These are phyloP conservation scores for Antennarius maculatus DNA, from an alignment of 2,797 vertebrate species.

Conservation along the genomic window DNA sequence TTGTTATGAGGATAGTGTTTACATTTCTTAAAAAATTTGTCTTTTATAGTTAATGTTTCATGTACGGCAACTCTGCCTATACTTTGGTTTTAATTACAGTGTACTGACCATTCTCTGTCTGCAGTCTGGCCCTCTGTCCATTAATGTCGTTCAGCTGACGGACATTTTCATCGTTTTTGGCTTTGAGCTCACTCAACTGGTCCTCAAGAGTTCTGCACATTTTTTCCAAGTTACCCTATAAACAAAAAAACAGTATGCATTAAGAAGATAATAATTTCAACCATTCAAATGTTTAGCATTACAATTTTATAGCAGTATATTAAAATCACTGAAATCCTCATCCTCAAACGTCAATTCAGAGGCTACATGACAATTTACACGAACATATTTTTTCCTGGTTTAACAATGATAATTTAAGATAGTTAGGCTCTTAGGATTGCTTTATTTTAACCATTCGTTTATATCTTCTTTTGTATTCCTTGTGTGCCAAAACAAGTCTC, in stretches of 20 bases:
- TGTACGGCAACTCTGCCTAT: neutral
- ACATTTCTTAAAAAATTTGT: too few species aligned
- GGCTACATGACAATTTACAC: too few species aligned
- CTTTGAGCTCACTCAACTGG: slow-evolving; percentile 85
- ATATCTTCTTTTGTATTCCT: too few species aligned
- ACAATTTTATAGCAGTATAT: too few species aligned
- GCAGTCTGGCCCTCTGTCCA: slow-evolving; percentile 82
- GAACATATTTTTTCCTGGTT: too few species aligned
- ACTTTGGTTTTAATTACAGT: neutral
- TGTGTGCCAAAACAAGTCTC: neutral
- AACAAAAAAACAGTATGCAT: neutral
- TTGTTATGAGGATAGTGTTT: neutral
- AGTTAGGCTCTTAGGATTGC: too few species aligned
- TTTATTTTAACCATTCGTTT: too few species aligned
- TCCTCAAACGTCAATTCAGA: too few species aligned
- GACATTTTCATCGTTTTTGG: slow-evolving; percentile 86
- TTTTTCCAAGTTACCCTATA: slow-evolving; percentile 88
- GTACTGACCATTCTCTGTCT: slow-evolving; percentile 83
- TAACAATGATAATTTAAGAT: too few species aligned
- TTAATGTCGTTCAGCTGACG: slow-evolving; percentile 84
- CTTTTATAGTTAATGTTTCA: neutral
- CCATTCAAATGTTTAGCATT: too few species aligned
- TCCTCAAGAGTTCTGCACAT: slow-evolving; percentile 87
- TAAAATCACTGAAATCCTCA: too few species aligned
- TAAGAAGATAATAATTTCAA: neutral